These are phyloP conservation scores for Tursiops truncatus DNA, from an alignment of 2,113 vertebrate genomes.

Conservation along the genomic window DNA sequence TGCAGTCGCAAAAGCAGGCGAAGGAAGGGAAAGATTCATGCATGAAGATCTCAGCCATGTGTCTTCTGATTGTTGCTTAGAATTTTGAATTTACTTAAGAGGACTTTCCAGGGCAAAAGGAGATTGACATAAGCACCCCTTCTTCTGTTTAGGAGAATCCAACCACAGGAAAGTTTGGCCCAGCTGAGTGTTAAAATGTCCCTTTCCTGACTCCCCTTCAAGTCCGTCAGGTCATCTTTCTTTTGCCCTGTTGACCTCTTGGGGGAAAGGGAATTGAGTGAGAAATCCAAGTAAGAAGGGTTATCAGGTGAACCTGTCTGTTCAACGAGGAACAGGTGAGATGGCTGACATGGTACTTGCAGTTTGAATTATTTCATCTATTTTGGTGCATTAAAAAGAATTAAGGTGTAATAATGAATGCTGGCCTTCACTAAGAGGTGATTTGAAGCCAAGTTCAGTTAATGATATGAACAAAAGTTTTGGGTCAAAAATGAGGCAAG, in stretches of 20 bases:
- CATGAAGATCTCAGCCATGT: not conserved
- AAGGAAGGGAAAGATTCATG: not conserved
- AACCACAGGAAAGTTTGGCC: not conserved
- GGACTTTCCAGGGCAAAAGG: not conserved
- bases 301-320: not conserved
- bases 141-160: not conserved
- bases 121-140: not conserved
- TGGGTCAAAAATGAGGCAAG: not conserved
- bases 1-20: not conserved
- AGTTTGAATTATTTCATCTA: not conserved
- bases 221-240: not conserved
- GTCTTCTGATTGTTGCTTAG: not conserved
- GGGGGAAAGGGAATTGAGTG: not conserved
- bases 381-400: not conserved
- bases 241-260: not conserved
- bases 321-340: not conserved
- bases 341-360: not conserved
- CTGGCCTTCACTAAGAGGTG: not conserved
- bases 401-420: not conserved
- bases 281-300: not conserved
- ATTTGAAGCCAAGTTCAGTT: not conserved
- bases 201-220: not conserved
- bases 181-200: not conserved
- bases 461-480: not conserved
- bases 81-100: conserved; percentile 15